Evolutionary conservation across 1,140 invertebrate species (phyloP).

Genomic region (Sitodiplosis mosellana): DNA sequence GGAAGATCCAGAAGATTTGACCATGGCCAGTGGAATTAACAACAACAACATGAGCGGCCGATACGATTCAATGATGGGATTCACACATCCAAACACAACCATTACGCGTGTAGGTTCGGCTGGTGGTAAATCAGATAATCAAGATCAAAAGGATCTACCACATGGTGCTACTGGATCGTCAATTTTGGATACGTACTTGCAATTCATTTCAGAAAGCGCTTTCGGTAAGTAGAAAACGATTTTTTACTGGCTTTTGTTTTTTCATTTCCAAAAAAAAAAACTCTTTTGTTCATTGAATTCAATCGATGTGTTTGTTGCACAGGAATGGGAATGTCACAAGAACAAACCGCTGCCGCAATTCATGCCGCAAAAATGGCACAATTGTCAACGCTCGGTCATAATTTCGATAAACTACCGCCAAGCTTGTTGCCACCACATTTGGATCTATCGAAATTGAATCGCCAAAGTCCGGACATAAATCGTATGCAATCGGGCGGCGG

Average conservation of each 20-base stretch:
- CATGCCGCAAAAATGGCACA: slow-evolving; percentile 51
- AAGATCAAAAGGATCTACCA: slow-evolving; percentile 28
- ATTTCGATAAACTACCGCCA: slow-evolving; percentile 29
- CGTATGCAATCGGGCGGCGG: slow-evolving; percentile 1
- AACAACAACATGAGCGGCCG: slow-evolving; percentile 15
- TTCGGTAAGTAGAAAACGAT: slow-evolving; percentile 29
- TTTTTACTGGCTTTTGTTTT: not conserved
- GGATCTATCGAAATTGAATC: slow-evolving; percentile 17
- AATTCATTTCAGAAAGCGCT: slow-evolving; percentile 65
- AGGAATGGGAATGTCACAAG: slow-evolving; percentile 16
- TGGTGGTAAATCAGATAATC: slow-evolving; percentile 40
- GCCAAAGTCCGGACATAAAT: not conserved
- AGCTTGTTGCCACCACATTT: slow-evolving; percentile 18
- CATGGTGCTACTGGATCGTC: slow-evolving; percentile 44
- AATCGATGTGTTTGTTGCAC: not conserved
- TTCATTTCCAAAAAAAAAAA: too few species aligned
- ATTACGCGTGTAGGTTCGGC: slow-evolving; percentile 28
- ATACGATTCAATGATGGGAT: slow-evolving; percentile 25
- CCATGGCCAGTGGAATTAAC: slow-evolving; percentile 30
- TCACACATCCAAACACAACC: slow-evolving; percentile 36
- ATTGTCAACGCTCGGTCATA: slow-evolving; percentile 41
- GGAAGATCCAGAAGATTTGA: slow-evolving; percentile 63
- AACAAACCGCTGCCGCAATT: slow-evolving; percentile 35
- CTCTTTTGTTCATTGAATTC: not conserved
- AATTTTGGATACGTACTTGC: slow-evolving; percentile 64